Evolutionary conservation across 2,113 vertebrate species (phyloP).

Genomic region (Odontesthes bonariensis): DNA sequence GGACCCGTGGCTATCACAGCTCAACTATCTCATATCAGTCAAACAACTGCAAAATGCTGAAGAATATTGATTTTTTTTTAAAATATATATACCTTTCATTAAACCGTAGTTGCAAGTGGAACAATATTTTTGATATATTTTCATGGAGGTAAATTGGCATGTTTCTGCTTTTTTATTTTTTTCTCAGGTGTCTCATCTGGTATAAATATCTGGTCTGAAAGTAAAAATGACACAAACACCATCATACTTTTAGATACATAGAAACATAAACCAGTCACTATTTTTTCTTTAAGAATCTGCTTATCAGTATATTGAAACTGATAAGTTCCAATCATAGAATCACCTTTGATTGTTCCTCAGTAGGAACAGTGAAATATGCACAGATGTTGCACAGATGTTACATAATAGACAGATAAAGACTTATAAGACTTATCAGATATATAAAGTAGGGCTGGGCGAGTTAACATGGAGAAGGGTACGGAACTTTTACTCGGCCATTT

Average conservation of each 20-base stretch:
- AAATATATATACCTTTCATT: not conserved
- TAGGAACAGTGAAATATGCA: not conserved
- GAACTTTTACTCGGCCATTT: too few relatives aligned
- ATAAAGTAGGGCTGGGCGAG: too few relatives aligned
- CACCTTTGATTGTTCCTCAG: not conserved
- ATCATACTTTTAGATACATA: too few relatives aligned
- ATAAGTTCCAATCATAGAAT: not conserved
- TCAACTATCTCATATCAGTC: conserved; percentile 54
- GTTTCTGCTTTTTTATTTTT: not conserved
- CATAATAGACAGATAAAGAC: conserved; percentile 34
- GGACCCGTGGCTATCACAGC: conserved; percentile 19
- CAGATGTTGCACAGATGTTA: conserved; percentile 2
- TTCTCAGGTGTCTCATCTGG: too few relatives aligned
- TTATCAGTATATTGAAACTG: too few relatives aligned
- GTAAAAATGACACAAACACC: too few relatives aligned
- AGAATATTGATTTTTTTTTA: conserved; percentile 10
- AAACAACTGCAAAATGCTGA: conserved; percentile 37
- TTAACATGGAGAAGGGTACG: too few relatives aligned
- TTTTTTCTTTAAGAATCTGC: too few relatives aligned
- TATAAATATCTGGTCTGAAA: too few relatives aligned
- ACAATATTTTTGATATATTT: conserved; percentile 20
- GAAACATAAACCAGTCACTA: too few relatives aligned
- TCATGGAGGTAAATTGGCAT: not conserved
- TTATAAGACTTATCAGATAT: conserved; percentile 18
- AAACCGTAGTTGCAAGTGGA: conserved; percentile 14